These are phyloP conservation scores for Lysiphlebus fabarum DNA, from an alignment of 1,140 invertebrate genomes.

Conservation along the genomic window DNA sequence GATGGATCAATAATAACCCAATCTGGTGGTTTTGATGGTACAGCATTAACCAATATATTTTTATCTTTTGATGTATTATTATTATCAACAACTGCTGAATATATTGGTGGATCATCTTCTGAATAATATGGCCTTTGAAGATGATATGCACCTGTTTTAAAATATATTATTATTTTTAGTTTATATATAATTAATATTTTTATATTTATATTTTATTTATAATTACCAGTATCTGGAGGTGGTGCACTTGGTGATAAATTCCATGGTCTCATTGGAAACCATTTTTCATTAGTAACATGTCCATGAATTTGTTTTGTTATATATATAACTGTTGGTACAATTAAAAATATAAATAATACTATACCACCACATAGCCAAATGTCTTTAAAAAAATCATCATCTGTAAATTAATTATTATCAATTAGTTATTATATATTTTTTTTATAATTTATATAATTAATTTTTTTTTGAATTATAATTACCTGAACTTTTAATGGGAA, in stretches of 20 bases:
- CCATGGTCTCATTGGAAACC: conserved; percentile 18
- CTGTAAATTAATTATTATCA: too few species aligned
- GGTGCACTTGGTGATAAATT: conserved; percentile 23
- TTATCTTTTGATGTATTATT: conserved; percentile 17
- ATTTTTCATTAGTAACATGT: conserved; percentile 2
- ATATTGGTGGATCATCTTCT: conserved; percentile 23
- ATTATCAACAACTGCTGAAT: conserved; percentile 23
- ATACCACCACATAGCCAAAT: too few species aligned
- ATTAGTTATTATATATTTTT: too few species aligned
- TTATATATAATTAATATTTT: conserved; percentile 7
- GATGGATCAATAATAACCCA: conserved; percentile 20
- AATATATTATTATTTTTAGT: not conserved
- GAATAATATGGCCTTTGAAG: conserved; percentile 9
- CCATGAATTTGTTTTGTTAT: too few species aligned
- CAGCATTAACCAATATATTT: conserved; percentile 23
- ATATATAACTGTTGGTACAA: too few species aligned
- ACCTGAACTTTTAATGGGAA: too few species aligned
- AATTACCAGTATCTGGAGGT: conserved; percentile 18
- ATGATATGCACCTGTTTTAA: conserved; percentile 17
- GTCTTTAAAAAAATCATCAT: too few species aligned
- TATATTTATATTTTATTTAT: not conserved
- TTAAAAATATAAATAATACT: too few species aligned
- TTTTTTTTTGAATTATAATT: too few species aligned
- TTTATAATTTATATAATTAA: too few species aligned
- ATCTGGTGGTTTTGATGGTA: conserved; percentile 9